These are phyloP conservation scores for Amphiura filiformis DNA, from an alignment of 35 echinoderm and acorn worm genomes.

Conservation along the genomic window DNA sequence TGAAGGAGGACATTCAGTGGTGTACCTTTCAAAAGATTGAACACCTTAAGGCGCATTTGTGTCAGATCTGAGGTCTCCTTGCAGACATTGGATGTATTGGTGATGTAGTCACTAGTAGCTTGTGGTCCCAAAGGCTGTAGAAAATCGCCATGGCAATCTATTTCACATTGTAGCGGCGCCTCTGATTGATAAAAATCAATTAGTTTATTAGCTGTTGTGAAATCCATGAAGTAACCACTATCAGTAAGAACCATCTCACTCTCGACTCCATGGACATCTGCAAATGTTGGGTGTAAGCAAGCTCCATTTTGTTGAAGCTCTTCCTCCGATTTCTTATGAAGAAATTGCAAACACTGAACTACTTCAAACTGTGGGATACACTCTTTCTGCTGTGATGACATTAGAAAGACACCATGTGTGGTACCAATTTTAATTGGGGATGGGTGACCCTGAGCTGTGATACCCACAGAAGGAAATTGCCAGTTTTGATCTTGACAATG, in stretches of 20 bases:
- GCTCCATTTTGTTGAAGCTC: conserved; percentile 54
- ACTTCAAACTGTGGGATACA: conserved; percentile 20
- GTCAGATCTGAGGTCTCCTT: conserved; percentile 44
- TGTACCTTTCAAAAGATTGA: conserved; percentile 61
- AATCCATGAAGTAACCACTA: conserved; percentile 85
- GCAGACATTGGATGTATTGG: conserved; percentile 64
- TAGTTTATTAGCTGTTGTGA: conserved; percentile 56
- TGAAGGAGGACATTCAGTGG: conserved; percentile 66
- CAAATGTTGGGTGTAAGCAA: conserved; percentile 29
- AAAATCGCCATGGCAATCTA: conserved; percentile 92
- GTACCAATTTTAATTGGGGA: conserved; percentile 66
- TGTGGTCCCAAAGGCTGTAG: conserved; percentile 79
- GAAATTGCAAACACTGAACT: conserved; percentile 67
- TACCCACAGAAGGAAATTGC: conserved; percentile 67
- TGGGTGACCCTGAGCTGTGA: conserved; percentile 90
- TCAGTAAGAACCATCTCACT: conserved; percentile 71
- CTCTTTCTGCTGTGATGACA: background rate
- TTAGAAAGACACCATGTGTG: conserved; percentile 86
- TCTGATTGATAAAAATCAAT: conserved; percentile 54
- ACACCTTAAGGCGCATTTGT: conserved; percentile 70
- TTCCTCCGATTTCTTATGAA: conserved; percentile 72
- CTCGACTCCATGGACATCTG: background rate
- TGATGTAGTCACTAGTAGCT: conserved; percentile 59
- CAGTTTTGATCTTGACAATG: conserved; percentile 46
- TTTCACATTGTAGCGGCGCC: conserved; percentile 74